A percentile compares a stretch with the other conserved stretches of the same genome.
phyloP scores from a whole-genome alignment of 2,888 invertebrate species.

The Euproctis similis region DNA sequence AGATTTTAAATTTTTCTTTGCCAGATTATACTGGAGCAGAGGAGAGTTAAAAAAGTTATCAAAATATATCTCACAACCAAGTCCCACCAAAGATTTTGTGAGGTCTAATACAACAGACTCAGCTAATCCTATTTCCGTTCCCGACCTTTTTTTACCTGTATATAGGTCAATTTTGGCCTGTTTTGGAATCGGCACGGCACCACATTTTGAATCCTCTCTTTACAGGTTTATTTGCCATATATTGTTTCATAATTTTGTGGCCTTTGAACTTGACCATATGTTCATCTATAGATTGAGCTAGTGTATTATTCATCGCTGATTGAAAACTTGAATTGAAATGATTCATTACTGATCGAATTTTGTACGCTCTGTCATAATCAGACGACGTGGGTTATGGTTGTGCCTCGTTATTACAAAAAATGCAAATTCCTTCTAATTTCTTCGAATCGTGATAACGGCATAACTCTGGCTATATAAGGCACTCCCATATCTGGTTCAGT shows the following conservation, averaged over 20 bases:
- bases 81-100: constrained; percentile 5
- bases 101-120: neutral
- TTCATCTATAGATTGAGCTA: constrained; percentile 10
- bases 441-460: neutral
- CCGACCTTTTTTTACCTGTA: constrained; percentile 14
- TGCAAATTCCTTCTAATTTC: neutral
- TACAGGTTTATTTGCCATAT: constrained; percentile 25
- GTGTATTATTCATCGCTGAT: neutral
- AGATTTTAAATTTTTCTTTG: neutral
- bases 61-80: too few relatives aligned
- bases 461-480: constrained; percentile 11
- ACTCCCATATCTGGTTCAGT: constrained; percentile 20
- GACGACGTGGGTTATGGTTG: neutral
- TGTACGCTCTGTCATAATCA: neutral
- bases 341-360: neutral
- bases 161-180: constrained; percentile 21
- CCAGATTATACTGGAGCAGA: constrained; percentile 8
- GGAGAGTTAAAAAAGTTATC: constrained; percentile 14
- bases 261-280: constrained; percentile 18
- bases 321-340: neutral
- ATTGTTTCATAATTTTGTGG: constrained; percentile 16
- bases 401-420: neutral
- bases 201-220: constrained; percentile 26
- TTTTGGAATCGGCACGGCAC: too few relatives aligned
- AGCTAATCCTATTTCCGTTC: constrained; percentile 4